A percentile compares a stretch with the other conserved stretches of the same genome.
Evolutionary conservation across 1,140 invertebrate genomes (phyloP).

Genomic region (Bemisia tabaci): DNA sequence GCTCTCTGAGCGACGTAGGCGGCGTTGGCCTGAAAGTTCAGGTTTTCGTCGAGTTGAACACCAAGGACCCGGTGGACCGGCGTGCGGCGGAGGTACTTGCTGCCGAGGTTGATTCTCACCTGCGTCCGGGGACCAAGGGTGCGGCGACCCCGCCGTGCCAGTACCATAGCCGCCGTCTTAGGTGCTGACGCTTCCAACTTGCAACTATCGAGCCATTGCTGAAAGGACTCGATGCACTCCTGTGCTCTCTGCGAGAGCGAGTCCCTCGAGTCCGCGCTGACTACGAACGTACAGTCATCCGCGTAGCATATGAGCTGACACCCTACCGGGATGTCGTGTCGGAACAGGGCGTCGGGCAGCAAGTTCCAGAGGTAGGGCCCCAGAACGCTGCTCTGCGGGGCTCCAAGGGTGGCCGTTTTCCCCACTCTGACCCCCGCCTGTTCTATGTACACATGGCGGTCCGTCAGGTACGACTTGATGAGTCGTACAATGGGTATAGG

Average conservation of each 20-base stretch:
- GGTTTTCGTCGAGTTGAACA: not conserved
- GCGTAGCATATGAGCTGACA: not conserved
- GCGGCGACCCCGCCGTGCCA: not conserved
- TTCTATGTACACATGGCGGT: no score
- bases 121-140: no score
- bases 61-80: not conserved
- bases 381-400: conserved; percentile 3
- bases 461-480: no score
- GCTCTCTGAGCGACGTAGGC: not conserved
- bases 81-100: not conserved
- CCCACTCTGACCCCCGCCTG: no score
- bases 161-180: not conserved
- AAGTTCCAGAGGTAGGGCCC: conserved; percentile 4
- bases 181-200: not conserved
- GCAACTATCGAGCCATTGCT: not conserved
- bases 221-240: not conserved
- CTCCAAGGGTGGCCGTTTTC: no score
- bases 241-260: not conserved
- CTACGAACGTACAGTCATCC: not conserved
- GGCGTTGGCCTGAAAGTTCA: not conserved
- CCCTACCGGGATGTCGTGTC: not conserved
- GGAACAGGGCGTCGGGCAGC: not conserved
- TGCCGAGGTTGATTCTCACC: no score
- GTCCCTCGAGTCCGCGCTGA: no score
- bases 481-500: no score